phyloP scores from a whole-genome alignment of 2,797 vertebrate genomes.

The Vultur gryphus region DNA sequence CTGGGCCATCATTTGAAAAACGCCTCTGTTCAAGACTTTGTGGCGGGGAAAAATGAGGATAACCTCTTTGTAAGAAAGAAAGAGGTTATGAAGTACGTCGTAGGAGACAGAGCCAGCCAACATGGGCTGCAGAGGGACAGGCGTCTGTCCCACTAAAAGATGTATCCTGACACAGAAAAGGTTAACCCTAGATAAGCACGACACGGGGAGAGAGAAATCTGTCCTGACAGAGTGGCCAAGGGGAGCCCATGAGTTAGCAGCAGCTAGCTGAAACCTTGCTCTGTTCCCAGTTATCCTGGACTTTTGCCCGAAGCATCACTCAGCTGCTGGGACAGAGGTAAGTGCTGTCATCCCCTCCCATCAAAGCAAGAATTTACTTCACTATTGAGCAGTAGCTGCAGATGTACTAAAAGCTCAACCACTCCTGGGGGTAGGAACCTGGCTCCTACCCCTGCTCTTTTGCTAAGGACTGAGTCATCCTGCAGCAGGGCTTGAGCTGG shows the following conservation, averaged over 20 bases:
- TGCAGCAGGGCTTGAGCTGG: conserved; percentile 30
- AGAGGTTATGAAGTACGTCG: not conserved
- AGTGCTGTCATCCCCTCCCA: not conserved
- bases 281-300: not conserved
- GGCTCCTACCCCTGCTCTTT: not conserved
- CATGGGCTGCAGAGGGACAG: not conserved
- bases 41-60: not conserved
- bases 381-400: not conserved
- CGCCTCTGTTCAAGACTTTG: not conserved
- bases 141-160: not conserved
- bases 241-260: not conserved
- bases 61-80: conserved; percentile 27
- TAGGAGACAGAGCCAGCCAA: not conserved
- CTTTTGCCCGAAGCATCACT: not conserved
- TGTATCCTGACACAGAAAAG: conserved; percentile 3
- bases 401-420: not conserved
- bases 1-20: not conserved
- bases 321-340: not conserved
- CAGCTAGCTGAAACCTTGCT: not conserved
- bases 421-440: not conserved
- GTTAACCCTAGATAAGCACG: not conserved
- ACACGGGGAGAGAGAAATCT: not conserved
- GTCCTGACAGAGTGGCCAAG: not conserved
- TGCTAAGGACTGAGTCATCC: conserved; percentile 16
- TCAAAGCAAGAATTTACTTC: not conserved